Evolutionary conservation across 1,140 invertebrate genomes (phyloP).

Genomic region (Pristionchus pacificus): DNA sequence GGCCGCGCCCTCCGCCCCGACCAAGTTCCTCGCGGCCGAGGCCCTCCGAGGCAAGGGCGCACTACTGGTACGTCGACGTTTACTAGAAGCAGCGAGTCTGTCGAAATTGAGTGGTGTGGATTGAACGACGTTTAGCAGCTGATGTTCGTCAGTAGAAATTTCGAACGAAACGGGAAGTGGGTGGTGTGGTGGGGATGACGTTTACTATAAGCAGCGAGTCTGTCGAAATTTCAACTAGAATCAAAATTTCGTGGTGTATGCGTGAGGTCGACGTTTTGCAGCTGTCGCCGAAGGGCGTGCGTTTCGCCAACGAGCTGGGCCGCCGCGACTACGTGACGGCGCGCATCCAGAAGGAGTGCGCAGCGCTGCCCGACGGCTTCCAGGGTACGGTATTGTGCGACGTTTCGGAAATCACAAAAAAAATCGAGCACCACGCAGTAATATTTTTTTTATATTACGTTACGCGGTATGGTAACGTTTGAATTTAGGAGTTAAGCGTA

Average conservation of each 20-base stretch:
- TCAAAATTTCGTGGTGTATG: neutral
- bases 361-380: slow-evolving; percentile 21
- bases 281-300: slow-evolving; percentile 51
- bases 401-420: too few species aligned
- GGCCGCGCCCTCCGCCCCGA: slow-evolving; percentile 45
- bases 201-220: too few species aligned
- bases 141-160: too few species aligned
- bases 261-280: slow-evolving; percentile 23
- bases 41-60: slow-evolving; percentile 58
- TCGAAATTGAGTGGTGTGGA: too few species aligned
- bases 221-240: too few species aligned
- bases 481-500: too few species aligned
- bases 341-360: slow-evolving; percentile 40
- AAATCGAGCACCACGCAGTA: too few species aligned
- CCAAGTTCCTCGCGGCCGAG: slow-evolving; percentile 58
- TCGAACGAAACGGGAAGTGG: neutral
- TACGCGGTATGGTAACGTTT: too few species aligned
- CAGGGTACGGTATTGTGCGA: slow-evolving; percentile 7
- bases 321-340: slow-evolving; percentile 53
- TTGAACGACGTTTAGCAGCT: too few species aligned
- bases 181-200: too few species aligned
- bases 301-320: slow-evolving; percentile 58
- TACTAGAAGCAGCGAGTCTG: too few species aligned
- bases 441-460: too few species aligned
- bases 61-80: slow-evolving; percentile 42